phyloP scores from a whole-genome alignment of 2,797 vertebrate genomes.

The Aeoliscus strigatus region DNA sequence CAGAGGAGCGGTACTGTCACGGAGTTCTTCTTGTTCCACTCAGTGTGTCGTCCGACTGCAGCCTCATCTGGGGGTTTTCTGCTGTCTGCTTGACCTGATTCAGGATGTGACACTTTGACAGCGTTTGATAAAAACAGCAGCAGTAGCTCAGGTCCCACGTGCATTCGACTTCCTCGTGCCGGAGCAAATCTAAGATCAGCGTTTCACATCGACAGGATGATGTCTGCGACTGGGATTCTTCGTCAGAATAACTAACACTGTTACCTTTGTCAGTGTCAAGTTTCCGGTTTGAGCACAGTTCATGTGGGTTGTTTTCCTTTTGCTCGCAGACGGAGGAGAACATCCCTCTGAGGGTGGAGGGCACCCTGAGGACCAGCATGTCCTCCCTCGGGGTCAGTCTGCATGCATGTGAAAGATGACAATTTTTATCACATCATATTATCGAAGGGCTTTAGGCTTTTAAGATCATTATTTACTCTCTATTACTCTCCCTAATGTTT shows the following conservation, averaged over 20 bases:
- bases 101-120: slow-evolving; percentile 2
- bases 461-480: too few species aligned
- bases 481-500: too few species aligned
- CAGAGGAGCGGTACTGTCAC: slow-evolving; percentile 53
- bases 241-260: background rate
- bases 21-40: slow-evolving; percentile 15
- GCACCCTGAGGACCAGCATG: slow-evolving; percentile 68
- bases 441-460: too few species aligned
- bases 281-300: background rate
- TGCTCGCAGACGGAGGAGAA: slow-evolving; percentile 64
- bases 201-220: background rate
- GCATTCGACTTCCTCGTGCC: background rate
- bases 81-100: slow-evolving; percentile 5
- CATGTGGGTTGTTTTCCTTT: slow-evolving; percentile 3
- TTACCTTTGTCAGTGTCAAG: too few species aligned
- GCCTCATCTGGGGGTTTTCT: slow-evolving; percentile 4
- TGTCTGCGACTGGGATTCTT: background rate
- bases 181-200: background rate
- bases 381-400: slow-evolving; percentile 75
- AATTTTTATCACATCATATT: too few species aligned
- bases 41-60: background rate
- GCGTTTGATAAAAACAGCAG: slow-evolving; percentile 3
- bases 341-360: slow-evolving; percentile 70
- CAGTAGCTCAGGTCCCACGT: slow-evolving; percentile 1
- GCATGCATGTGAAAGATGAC: too few species aligned